Percentiles rank a stretch among this genome's conserved stretches.
phyloP scores from a whole-genome alignment of 2,888 invertebrate species.

The Hydraecia micacea region DNA sequence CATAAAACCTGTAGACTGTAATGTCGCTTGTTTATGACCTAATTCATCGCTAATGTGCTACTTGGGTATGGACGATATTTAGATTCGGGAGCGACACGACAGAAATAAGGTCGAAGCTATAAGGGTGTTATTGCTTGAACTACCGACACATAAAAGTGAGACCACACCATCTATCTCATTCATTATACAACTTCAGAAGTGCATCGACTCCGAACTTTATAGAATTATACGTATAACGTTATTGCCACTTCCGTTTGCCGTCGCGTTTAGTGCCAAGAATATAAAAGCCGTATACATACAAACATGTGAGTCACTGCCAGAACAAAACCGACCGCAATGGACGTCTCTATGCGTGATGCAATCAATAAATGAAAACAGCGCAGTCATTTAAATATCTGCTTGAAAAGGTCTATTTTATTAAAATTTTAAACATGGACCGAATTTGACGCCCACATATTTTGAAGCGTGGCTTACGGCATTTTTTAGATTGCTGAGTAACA shows the following conservation, averaged over 20 bases:
- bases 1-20: too few relatives aligned
- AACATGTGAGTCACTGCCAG: conserved; percentile 75
- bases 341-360: conserved; percentile 69
- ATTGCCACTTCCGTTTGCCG: conserved; percentile 74
- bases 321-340: conserved; percentile 56
- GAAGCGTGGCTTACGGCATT: not conserved
- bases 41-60: too few relatives aligned
- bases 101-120: conserved; percentile 3
- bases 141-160: conserved; percentile 13
- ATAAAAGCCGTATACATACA: conserved; percentile 67
- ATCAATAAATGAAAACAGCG: conserved; percentile 66
- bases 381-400: conserved; percentile 46
- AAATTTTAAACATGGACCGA: conserved; percentile 26
- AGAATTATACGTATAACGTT: conserved; percentile 69
- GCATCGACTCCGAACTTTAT: conserved; percentile 71
- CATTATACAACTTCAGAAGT: conserved; percentile 56
- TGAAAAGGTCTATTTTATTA: conserved; percentile 27
- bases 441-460: not conserved
- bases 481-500: not conserved
- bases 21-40: too few relatives aligned
- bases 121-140: not conserved
- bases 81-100: not conserved
- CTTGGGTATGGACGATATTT: not conserved
- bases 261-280: conserved; percentile 77
- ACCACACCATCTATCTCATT: conserved; percentile 23